A percentile compares a stretch with the other conserved stretches of the same genome.
phyloP scores from a whole-genome alignment of 2,888 invertebrate genomes.

The Drosophila seclusa region DNA sequence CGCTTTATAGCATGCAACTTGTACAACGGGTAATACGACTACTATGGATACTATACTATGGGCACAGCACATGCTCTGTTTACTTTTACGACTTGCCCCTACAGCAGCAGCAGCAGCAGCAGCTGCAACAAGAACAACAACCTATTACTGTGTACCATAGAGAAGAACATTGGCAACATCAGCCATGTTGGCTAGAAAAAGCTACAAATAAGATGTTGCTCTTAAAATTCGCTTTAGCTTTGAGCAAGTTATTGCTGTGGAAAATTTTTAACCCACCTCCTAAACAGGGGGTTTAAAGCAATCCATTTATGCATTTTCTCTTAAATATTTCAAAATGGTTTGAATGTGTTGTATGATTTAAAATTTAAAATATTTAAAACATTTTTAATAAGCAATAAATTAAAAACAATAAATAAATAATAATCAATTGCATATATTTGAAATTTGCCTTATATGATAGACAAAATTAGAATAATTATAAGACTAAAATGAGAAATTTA shows the following conservation, averaged over 20 bases:
- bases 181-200: conserved; percentile 15
- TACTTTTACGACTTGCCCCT: conserved; percentile 72
- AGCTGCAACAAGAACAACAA: conserved; percentile 24
- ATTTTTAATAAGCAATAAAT: neutral
- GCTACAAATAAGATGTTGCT: conserved; percentile 4
- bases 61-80: conserved; percentile 76
- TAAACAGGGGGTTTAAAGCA: neutral
- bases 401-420: neutral
- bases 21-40: conserved; percentile 36
- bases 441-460: neutral
- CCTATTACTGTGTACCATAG: conserved; percentile 10
- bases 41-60: conserved; percentile 24
- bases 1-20: conserved; percentile 71
- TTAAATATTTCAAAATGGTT: neutral
- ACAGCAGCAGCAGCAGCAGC: conserved; percentile 36
- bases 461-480: neutral
- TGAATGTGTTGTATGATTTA: neutral
- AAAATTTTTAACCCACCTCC: neutral
- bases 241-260: neutral
- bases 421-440: neutral
- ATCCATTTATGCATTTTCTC: neutral
- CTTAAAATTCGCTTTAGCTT: neutral
- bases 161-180: conserved; percentile 18
- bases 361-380: neutral
- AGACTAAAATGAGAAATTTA: neutral